Evolutionary conservation across 2,888 invertebrate species (phyloP).

Genomic region (Chrysolina americana): DNA sequence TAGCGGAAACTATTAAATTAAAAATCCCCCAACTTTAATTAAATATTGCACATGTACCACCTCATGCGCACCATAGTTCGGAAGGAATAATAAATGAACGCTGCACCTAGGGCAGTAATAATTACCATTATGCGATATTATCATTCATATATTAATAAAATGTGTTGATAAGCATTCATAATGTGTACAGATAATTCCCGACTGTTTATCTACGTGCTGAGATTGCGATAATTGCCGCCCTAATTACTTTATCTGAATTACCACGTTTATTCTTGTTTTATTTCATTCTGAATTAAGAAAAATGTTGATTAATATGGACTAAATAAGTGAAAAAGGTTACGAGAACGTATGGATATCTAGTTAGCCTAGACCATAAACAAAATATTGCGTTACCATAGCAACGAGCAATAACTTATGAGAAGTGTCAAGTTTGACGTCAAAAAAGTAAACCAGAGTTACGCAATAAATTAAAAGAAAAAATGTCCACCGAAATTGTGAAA

Average conservation of each 20-base stretch:
- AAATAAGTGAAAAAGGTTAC: no score
- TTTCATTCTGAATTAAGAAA: background rate
- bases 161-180: slow-evolving; percentile 41
- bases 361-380: no score
- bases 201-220: slow-evolving; percentile 11
- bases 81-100: slow-evolving; percentile 23
- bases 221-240: slow-evolving; percentile 15
- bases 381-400: no score
- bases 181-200: slow-evolving; percentile 26
- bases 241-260: slow-evolving; percentile 19
- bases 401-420: no score
- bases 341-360: no score
- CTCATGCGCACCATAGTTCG: slow-evolving; percentile 19
- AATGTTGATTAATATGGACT: background rate
- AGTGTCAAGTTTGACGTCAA: no score
- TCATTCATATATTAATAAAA: slow-evolving; percentile 39
- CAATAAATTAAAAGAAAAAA: no score
- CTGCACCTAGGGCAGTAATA: slow-evolving; percentile 34
- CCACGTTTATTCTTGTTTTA: background rate
- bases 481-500: no score
- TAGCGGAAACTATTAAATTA: slow-evolving; percentile 21
- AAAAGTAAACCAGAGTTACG: no score
- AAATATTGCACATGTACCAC: slow-evolving; percentile 32
- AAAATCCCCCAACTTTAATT: slow-evolving; percentile 23
- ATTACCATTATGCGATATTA: slow-evolving; percentile 40